Base-by-base conservation (phyloP, 2,113 vertebrate genomes). In the Nettapus auritus region DNA sequence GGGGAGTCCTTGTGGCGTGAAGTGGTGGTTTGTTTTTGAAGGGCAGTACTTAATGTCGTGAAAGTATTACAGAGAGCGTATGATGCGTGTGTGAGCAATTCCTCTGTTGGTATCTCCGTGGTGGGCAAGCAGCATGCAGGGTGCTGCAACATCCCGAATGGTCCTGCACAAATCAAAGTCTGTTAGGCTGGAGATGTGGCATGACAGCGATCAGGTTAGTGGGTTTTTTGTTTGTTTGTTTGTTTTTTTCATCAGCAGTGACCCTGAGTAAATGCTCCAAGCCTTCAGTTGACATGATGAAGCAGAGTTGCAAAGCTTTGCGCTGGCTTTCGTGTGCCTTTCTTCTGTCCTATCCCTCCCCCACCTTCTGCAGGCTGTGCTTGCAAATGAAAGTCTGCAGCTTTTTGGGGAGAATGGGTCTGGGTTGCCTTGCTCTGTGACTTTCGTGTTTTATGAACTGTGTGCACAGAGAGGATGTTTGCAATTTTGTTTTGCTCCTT, bases 181-280 rank as follows among this genome's bases (percentile, higher is more conserved):
- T 42, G 33, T 22, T 33, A 0, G 2, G 53, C 70, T 77, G 34
- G 33, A 38, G 38, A 5, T 0, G 0, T 11, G 33, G 33, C 4
- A 5, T 53, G 64, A 56, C 0, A 0, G 21, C 1, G 3, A 28
- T 73, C 34, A 50, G 44, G 40, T 20, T 21, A 40, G 31, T 0
- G 3, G 8, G 31, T 80, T n/a, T 80, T 46, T 46, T 48, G 9
- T 46, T 82, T 48, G 20, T 48, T 44, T 44, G n/a, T n/a, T n/a
- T n/a, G n/a, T 44, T 44, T 48, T 48, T 92, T 87, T 56, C 34
- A 67, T 83, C 31, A 0, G 0, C 4, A 1, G 21, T 50, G 87
- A 82, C 63, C 67, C 23, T 1, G 36, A 29, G 17, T 46, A 33
- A 48, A 57, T 29, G 36, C 0, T 2, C 11, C 3, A 34, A 82